phyloP scores from a whole-genome alignment of 2,888 invertebrate species.

The Drosophila histrio region DNA sequence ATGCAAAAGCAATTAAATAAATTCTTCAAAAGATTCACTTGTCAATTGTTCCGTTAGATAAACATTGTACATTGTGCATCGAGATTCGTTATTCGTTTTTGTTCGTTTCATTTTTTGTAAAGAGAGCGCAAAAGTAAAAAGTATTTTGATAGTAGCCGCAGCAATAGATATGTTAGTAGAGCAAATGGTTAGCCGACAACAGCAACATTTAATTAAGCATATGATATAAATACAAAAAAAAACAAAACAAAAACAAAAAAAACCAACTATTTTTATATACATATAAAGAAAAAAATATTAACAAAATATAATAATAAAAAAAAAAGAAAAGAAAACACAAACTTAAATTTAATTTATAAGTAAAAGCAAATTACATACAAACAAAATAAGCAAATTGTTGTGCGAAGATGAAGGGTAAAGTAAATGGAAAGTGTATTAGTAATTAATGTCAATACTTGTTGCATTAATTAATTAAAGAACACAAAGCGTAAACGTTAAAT shows the following conservation, averaged over 20 bases:
- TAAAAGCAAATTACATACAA: slow-evolving; percentile 62
- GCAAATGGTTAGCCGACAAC: slow-evolving; percentile 65
- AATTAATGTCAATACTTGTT: slow-evolving; percentile 65
- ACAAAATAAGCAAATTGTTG: slow-evolving; percentile 29
- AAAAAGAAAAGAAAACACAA: slow-evolving; percentile 25
- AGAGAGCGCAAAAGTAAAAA: slow-evolving; percentile 52
- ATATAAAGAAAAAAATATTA: slow-evolving; percentile 41
- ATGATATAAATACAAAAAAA: slow-evolving; percentile 66
- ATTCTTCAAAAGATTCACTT: slow-evolving; percentile 12
- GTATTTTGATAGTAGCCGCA: slow-evolving; percentile 57
- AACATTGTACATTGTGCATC: slow-evolving; percentile 32
- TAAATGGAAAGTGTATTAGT: slow-evolving; percentile 37
- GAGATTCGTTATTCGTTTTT: slow-evolving; percentile 9
- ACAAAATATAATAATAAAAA: too few relatives aligned
- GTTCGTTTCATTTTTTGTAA: slow-evolving; percentile 25
- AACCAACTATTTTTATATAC: slow-evolving; percentile 71
- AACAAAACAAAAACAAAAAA: slow-evolving; percentile 28
- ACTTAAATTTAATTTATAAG: slow-evolving; percentile 52
- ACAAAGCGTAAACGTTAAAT: slow-evolving; percentile 38
- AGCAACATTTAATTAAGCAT: slow-evolving; percentile 80
- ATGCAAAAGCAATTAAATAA: not conserved
- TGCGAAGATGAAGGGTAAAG: slow-evolving; percentile 26
- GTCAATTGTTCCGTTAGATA: slow-evolving; percentile 25
- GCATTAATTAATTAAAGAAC: slow-evolving; percentile 49
- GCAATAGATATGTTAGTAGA: slow-evolving; percentile 56